These are phyloP conservation scores for Catostylus mosaicus DNA, from an alignment of 30 jellyfish, hydroid and myxozoan species.

Conservation along the genomic window DNA sequence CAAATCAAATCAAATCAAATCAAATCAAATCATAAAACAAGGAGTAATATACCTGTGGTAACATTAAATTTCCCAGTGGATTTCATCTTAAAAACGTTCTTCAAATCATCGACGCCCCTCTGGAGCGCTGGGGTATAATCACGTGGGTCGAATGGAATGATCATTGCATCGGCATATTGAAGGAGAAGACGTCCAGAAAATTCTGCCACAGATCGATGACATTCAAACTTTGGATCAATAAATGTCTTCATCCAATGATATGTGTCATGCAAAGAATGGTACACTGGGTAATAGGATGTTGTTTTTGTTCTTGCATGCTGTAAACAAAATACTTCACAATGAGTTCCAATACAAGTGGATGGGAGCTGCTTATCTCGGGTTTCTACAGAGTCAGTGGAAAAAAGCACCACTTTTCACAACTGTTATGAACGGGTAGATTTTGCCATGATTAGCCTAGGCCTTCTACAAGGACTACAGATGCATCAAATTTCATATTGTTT, in stretches of 20 bases:
- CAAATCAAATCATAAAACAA: too few species aligned
- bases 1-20: too few species aligned
- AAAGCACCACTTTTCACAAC: too few species aligned
- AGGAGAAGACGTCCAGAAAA: slow-evolving; percentile 46
- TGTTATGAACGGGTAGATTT: too few species aligned
- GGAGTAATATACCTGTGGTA: slow-evolving; percentile 58
- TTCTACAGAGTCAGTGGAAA: too few species aligned
- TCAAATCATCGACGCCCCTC: slow-evolving; percentile 59
- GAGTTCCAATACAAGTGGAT: too few species aligned
- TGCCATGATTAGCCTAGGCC: too few species aligned
- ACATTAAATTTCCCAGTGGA: slow-evolving; percentile 9
- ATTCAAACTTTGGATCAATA: slow-evolving; percentile 49
- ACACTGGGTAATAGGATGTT: slow-evolving; percentile 56
- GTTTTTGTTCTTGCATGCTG: slow-evolving; percentile 16
- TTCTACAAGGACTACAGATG: too few species aligned
- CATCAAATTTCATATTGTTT: too few species aligned
- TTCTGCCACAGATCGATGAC: slow-evolving; percentile 64
- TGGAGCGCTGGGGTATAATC: slow-evolving; percentile 48
- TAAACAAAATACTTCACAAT: too few species aligned
- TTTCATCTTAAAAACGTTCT: too few species aligned
- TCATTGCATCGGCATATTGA: slow-evolving; percentile 29
- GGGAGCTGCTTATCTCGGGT: too few species aligned
- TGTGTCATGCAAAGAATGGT: slow-evolving; percentile 77
- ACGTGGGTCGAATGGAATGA: slow-evolving; percentile 59
- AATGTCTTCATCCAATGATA: slow-evolving; percentile 66